Evolutionary conservation across 2,797 vertebrate genomes (phyloP).

Genomic region (Mormyrus proboscirostris): DNA sequence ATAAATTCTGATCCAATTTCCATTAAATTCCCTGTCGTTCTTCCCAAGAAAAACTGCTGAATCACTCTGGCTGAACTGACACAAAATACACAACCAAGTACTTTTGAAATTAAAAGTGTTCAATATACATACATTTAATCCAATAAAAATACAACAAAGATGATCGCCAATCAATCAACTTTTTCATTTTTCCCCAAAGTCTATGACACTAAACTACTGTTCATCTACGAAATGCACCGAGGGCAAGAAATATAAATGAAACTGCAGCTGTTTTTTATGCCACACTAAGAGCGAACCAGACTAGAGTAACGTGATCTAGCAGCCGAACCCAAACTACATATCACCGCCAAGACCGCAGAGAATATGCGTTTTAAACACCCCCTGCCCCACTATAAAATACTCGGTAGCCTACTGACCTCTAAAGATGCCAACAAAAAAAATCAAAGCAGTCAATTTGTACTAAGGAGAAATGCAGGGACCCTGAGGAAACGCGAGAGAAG

Average conservation of each 20-base stretch:
- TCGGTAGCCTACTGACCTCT: not conserved
- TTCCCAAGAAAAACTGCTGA: not conserved
- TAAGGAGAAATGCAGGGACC: not conserved
- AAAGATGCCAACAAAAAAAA: not conserved
- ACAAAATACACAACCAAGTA: not conserved
- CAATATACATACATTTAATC: not conserved
- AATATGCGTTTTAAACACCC: slow-evolving; percentile 3
- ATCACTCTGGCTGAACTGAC: not conserved
- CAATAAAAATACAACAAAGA: not conserved
- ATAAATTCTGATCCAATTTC: not conserved
- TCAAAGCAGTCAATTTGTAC: not conserved
- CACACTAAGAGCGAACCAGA: not conserved
- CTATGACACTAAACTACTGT: not conserved
- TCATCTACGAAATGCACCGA: not conserved
- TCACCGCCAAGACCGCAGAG: not conserved
- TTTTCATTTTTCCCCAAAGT: not conserved
- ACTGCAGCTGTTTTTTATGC: not conserved
- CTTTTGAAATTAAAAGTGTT: not conserved
- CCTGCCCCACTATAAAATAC: not conserved
- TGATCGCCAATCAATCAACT: not conserved
- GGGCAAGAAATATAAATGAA: not conserved
- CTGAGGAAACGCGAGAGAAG: not conserved
- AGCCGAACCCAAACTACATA: not conserved
- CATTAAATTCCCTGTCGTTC: not conserved
- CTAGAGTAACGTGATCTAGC: not conserved